Evolutionary conservation across 2,888 invertebrate genomes (phyloP), one percentile per base, ranked within the genome.

Genomic region (Dasysyrphus albostriatus): DNA sequence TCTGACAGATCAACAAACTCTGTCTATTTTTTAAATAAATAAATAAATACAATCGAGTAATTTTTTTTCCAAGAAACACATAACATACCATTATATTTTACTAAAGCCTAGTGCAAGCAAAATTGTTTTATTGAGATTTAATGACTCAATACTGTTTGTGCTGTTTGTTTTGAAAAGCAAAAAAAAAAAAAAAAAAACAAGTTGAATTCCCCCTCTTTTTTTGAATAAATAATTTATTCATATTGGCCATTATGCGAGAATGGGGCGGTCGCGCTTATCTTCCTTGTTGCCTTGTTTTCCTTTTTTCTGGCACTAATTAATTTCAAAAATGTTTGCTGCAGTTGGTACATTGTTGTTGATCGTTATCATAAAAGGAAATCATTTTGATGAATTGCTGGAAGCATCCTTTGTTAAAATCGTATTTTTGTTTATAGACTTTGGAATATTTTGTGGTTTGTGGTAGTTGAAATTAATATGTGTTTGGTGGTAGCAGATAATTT

Each of bases 221-320:
- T 24, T 24, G 24, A 61, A 42, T 61, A 42, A 61, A 42, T 61
- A 7, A n/a, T 44, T 44, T 42, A 42, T 42, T 61, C 24, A 42
- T 24, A 12, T 14, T 24, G 14, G 39, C 37, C 61, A 24, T 61
- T 42, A 42, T 14, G 61, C 8, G 7, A 1, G 19, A 24, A 24
- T 8, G 2, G n/a, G 7, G 44, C 3, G 44, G n/a, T n/a, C 7
- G 0, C n/a, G 3, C 7, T 8, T 7, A 4, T 16, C 8, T 5
- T 16, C 9, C 0, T 5, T 39, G 16, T 39, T 61, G 42, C 24
- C 6, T 34, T 61, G 42, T 16, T 37, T 7, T 2, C 1, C 19
- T 59, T 61, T 42, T 3, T 61, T n/a, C n/a, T n/a, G n/a, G 6
- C 14, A 42, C 42, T 42, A 61, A 61, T 61, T 61, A 61, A 42